Conservation (phyloP, 2,113 vertebrate species). For the Oophaga pumilio region DNA sequence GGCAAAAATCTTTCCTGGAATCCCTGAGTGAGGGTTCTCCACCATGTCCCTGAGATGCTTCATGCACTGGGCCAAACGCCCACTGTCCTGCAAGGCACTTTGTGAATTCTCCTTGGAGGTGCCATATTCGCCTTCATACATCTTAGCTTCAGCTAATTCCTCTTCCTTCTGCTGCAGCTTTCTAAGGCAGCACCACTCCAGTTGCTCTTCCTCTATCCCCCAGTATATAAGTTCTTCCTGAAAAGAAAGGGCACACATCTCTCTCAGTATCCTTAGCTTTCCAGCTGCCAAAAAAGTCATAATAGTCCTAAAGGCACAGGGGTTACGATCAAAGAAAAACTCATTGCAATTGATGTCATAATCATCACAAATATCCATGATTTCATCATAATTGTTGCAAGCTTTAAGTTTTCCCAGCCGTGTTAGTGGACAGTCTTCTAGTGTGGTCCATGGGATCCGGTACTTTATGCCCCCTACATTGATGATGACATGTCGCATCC, state of each 20-base stretch:
- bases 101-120: slow-evolving; percentile 68
- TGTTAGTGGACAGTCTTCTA: slow-evolving; percentile 90
- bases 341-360: slow-evolving; percentile 91
- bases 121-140: slow-evolving; percentile 69
- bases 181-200: slow-evolving; percentile 93
- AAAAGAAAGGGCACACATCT: slow-evolving; percentile 93
- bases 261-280: slow-evolving; percentile 88
- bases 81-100: slow-evolving; percentile 68
- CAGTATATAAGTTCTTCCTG: slow-evolving; percentile 96
- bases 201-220: slow-evolving; percentile 89
- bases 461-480: slow-evolving; percentile 94
- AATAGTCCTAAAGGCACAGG: slow-evolving; percentile 92
- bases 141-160: slow-evolving; percentile 82
- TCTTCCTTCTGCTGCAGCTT: slow-evolving; percentile 85
- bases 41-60: slow-evolving; percentile 88
- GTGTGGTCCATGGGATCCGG: slow-evolving; percentile 89
- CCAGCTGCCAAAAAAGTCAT: slow-evolving; percentile 90
- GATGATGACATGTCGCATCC: slow-evolving; percentile 81
- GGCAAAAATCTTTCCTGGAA: slow-evolving; percentile 94
- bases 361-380: slow-evolving; percentile 93
- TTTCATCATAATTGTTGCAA: slow-evolving; percentile 88
- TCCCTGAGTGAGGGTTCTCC: slow-evolving; percentile 90
- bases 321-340: slow-evolving; percentile 95
- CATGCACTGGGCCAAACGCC: slow-evolving; percentile 74
- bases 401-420: slow-evolving; percentile 84